phyloP scores from a whole-genome alignment of 2,113 vertebrate species.

The Narcine bancroftii region DNA sequence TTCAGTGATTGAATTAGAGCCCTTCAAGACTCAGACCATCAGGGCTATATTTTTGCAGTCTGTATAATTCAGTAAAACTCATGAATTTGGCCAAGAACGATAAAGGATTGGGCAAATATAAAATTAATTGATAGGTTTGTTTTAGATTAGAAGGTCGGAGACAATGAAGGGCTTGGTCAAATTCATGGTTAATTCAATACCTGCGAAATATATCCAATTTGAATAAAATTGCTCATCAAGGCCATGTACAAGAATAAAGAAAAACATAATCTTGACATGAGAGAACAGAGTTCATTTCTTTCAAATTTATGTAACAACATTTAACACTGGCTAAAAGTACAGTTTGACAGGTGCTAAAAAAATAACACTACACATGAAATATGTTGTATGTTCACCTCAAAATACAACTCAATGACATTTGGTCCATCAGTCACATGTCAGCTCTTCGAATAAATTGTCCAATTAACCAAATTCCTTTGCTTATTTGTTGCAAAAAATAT shows the following conservation, averaged over 20 bases:
- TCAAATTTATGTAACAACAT: background rate
- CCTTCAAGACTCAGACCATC: background rate
- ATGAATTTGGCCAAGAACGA: background rate
- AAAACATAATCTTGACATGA: background rate
- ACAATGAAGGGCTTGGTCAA: background rate
- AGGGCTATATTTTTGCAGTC: background rate
- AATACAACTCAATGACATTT: background rate
- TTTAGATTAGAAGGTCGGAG: background rate
- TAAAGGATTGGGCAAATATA: background rate
- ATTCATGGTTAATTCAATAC: background rate
- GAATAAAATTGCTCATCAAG: background rate
- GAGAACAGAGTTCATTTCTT: background rate
- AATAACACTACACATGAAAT: background rate
- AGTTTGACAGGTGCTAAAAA: background rate
- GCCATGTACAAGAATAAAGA: background rate
- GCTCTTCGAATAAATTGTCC: background rate
- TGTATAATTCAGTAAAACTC: background rate
- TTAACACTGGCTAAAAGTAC: background rate
- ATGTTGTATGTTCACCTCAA: background rate
- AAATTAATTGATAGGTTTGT: background rate
- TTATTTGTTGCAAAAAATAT: background rate
- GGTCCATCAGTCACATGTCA: background rate
- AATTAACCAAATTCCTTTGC: background rate
- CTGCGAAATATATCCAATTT: background rate
- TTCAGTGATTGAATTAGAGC: background rate